Evolutionary conservation across 2,797 vertebrate species (phyloP).

Genomic region (Myotis findleyi): DNA sequence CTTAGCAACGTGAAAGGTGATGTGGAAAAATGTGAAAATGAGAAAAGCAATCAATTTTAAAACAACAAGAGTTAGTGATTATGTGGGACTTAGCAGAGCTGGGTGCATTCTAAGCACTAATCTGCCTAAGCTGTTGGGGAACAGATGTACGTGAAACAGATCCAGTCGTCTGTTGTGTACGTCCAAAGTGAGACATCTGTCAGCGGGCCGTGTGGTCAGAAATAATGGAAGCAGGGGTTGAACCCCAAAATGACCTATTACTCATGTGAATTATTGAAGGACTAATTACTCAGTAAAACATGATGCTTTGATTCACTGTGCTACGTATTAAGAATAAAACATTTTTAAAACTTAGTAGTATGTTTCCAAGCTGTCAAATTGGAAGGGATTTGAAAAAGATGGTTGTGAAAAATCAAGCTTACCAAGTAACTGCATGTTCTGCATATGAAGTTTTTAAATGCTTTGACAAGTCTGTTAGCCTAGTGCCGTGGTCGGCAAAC

Average conservation of each 20-base stretch:
- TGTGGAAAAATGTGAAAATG: constrained; percentile 70
- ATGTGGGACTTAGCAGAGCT: constrained; percentile 83
- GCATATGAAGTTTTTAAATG: neutral
- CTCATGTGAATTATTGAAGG: constrained; percentile 77
- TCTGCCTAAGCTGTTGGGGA: constrained; percentile 89
- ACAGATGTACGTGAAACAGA: constrained; percentile 94
- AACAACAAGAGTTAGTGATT: constrained; percentile 79
- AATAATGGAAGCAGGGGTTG: constrained; percentile 86
- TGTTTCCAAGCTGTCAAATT: constrained; percentile 41
- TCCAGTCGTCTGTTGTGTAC: constrained; percentile 90
- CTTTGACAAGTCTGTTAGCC: neutral
- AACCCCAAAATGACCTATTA: constrained; percentile 80
- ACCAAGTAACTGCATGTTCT: neutral
- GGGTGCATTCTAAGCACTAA: constrained; percentile 80
- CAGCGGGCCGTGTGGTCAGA: constrained; percentile 88
- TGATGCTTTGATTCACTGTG: constrained; percentile 70
- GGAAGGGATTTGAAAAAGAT: constrained; percentile 58
- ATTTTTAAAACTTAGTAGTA: constrained; percentile 42
- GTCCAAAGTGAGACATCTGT: constrained; percentile 94
- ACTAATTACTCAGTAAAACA: constrained; percentile 71
- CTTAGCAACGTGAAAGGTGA: neutral
- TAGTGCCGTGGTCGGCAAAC: too few relatives aligned
- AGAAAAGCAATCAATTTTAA: constrained; percentile 66
- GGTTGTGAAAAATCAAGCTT: constrained; percentile 15
- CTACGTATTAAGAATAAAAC: constrained; percentile 32